Conservation (phyloP, 2,113 vertebrate genomes). For the Chloroceryle aenea region DNA sequence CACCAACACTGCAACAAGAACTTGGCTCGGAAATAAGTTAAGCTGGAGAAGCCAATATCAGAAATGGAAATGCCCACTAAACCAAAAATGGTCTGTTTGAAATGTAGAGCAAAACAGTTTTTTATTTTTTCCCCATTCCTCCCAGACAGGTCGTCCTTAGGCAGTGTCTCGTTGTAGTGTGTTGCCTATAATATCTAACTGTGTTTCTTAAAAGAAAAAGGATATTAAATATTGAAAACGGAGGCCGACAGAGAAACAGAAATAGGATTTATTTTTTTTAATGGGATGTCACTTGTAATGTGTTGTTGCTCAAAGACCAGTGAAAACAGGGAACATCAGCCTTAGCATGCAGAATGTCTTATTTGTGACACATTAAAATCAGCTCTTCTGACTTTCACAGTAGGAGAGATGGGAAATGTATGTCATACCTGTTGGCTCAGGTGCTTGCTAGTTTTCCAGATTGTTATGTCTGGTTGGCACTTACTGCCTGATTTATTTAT, state of each 20-base stretch:
- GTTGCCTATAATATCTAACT: not conserved
- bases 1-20: not conserved
- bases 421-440: not conserved
- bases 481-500: not conserved
- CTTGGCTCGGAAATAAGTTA: not conserved
- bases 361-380: not conserved
- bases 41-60: not conserved
- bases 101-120: not conserved
- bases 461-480: not conserved
- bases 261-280: not conserved
- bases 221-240: not conserved
- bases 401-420: not conserved
- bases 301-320: not conserved
- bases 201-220: not conserved
- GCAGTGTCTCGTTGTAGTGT: not conserved
- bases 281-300: not conserved
- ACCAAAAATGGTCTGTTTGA: not conserved
- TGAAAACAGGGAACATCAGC: not conserved
- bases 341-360: not conserved
- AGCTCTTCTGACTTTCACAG: not conserved
- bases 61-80: not conserved
- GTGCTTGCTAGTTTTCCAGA: not conserved
- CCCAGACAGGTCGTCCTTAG: not conserved
- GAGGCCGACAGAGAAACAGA: not conserved
- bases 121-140: not conserved